Base-by-base conservation (phyloP, 2,113 vertebrate genomes). In the Perognathus longimembris region DNA sequence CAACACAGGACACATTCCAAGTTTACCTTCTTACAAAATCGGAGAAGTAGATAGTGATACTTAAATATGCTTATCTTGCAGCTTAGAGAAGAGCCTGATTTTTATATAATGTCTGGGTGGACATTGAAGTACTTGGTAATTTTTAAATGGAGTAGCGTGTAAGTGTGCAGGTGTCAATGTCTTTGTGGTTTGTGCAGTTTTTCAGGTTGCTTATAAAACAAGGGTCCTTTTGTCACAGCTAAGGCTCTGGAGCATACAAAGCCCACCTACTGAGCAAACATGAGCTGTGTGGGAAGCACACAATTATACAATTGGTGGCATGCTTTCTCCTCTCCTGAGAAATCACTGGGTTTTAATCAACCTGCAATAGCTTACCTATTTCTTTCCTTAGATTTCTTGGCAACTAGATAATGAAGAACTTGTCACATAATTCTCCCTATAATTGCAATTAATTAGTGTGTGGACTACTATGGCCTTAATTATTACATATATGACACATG, bases 311-410 rank as follows among this genome's bases (percentile, higher is more conserved):
- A 59, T 71, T 45, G 20, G 5, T 42, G 24, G 15, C 32, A 59
- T 70, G 34, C 1, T 76, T 94, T 83, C 28, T 71, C 3, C 15
- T 73, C 57, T 32, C 85, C 36, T 18, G 18, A 80, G 24, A 18
- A 71, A 67, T 30, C 66, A 61, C 69, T 66, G 30, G 42, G 77
- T 89, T 91, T 91, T 91, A 79, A 70, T 79, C 61, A 87, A 30
- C 63, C 81, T 21, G 26, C 14, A 63, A 57, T 22, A 38, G 50
- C 38, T 71, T 90, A 75, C 7, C 30, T 90, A 59, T 84, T 75
- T 70, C 20, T 34, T 30, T 24, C 40, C 34, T 81, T 50, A 50
- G 79, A 15, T 77, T 79, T 26, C 32, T 85, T 90, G n/a, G 6
- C 28, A 88, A 28, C 9, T 79, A 21, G n/a, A 88, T 40, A 85